Evolutionary conservation across 2,113 vertebrate species (phyloP), one percentile per base, ranked within the genome.

Genomic region (Psilopsiagon aurifrons): DNA sequence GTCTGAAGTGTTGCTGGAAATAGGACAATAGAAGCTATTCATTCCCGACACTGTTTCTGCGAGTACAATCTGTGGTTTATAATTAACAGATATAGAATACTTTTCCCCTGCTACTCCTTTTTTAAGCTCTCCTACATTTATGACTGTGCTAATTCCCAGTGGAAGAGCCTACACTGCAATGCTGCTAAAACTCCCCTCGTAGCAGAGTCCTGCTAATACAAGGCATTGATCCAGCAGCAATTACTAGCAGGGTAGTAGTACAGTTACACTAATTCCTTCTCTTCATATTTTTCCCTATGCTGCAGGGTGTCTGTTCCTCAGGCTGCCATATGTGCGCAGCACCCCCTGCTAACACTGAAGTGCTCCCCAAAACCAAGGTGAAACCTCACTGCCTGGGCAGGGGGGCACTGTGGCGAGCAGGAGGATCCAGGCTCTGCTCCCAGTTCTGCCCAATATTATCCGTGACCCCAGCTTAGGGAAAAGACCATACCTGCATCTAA

Each of bases 41-140:
- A 80, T 63, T 94, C 80, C 89, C 31, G 0, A 55, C 92, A 79
- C 83, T 11, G 59, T 79, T 94, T 94, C 96, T 91, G 88, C 62
- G 2, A 94, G 86, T 35, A 84, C 81, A 91, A 94, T 87, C 90
- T 76, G 63, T 25, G 59, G 78, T 64, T 89, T 78, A 64, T 68
- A 94, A 78, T 78, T 63, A 80, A 91, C 86, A 81, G 49, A 86
- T 71, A 83, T 31, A 77, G 43, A 41, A 46, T 54, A 79, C 82
- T 83, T 90, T 73, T 82, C 92, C 67, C 83, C 63, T 35, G 92
- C 51, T 94, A 67, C 85, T 35, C 33, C 91, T 83, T 90, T 93
- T 80, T 92, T 70, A 86, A 96, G 88, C 86, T 96, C 83, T 94
- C 88, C 96, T 96, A 91, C 83, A 87, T 91, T 95, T 96, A 96